Base-by-base conservation (phyloP, 2,888 invertebrate genomes). In the Noctua comes region DNA sequence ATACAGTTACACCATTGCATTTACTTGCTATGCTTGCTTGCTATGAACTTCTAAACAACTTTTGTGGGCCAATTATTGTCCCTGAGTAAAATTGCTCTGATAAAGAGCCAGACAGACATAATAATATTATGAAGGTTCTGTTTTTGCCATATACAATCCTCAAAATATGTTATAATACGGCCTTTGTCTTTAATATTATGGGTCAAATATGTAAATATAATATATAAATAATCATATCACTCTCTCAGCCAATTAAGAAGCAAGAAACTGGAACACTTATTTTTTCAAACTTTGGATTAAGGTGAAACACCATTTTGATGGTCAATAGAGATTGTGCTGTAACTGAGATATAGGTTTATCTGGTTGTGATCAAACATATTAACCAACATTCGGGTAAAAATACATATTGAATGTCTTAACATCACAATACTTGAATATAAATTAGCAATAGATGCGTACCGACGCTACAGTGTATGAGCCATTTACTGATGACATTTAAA, bases 401-500 rank as follows among this genome's bases (percentile, higher is more conserved):
- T 57, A 72, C 10, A 36, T 64, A 40, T 40, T 72, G 64, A 48
- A 48, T 57, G 27, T 5, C 27, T 62, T 68, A 70, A 59, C 70
- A 73, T 27, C 11, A 84, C 65, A 73, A 69, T 69, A 77, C 68
- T 68, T 62, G 76, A 86, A 85, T 86, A 73, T 68, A 68, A 73
- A 86, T 76, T 72, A 65, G 62, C 68, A 70, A 51, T 31, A 74
- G 62, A 40, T 59, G 48, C 21, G 43, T 77, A 57, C 40, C 40
- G 48, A 76, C 73, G 48, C 16, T 46, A 62, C 79, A 51, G 64
- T 75, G 54, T 46, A 59, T 68, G 68, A 69, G 68, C 76, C 40
- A 79, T 76, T 79, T 69, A 71, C 66, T 82, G 80, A 80, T 83
- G 84, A 83, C 80, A 78, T 82, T 80, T 68, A 64, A 70, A 64